Evolutionary conservation across 37 sponge, comb jelly and placozoan genomes (phyloP).

Genomic region (Aplysina aerophoba): DNA sequence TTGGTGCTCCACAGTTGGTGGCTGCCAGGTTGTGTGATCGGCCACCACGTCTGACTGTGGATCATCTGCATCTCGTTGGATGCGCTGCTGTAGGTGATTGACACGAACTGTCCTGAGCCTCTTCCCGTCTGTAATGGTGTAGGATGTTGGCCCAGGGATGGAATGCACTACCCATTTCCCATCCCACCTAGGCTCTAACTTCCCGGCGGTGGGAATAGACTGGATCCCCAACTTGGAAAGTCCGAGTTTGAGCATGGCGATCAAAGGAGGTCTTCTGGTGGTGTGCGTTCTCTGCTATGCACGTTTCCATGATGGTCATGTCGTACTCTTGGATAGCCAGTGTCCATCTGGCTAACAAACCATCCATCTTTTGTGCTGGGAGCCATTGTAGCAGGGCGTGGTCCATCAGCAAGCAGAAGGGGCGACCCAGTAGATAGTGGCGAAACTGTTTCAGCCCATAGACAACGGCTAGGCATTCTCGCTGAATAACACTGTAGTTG

Average conservation of each 20-base stretch:
- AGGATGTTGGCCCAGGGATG: too few species aligned
- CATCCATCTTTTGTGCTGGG: background rate
- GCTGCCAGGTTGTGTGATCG: too few species aligned
- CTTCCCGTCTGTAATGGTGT: too few species aligned
- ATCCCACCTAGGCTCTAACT: constrained; percentile 70
- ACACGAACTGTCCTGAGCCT: too few species aligned
- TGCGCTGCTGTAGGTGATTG: too few species aligned
- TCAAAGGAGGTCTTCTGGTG: constrained; percentile 45
- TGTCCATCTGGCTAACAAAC: constrained; percentile 8
- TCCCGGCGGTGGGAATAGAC: constrained; percentile 66
- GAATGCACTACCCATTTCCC: constrained; percentile 58
- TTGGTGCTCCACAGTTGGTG: too few species aligned
- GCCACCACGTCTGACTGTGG: too few species aligned
- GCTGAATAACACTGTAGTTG: constrained; percentile 9
- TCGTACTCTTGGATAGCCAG: constrained; percentile 30
- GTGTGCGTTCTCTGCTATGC: constrained; percentile 15
- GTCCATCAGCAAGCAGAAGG: background rate
- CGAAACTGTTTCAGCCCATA: background rate
- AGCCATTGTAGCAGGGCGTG: background rate
- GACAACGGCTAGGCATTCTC: constrained; percentile 9
- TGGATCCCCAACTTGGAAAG: constrained; percentile 44
- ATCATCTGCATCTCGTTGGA: too few species aligned
- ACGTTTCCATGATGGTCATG: constrained; percentile 29
- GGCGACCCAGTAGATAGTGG: background rate
- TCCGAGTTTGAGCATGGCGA: background rate